These are phyloP conservation scores for Eristalis intricaria DNA, from an alignment of 2,888 invertebrate species.

Conservation along the genomic window DNA sequence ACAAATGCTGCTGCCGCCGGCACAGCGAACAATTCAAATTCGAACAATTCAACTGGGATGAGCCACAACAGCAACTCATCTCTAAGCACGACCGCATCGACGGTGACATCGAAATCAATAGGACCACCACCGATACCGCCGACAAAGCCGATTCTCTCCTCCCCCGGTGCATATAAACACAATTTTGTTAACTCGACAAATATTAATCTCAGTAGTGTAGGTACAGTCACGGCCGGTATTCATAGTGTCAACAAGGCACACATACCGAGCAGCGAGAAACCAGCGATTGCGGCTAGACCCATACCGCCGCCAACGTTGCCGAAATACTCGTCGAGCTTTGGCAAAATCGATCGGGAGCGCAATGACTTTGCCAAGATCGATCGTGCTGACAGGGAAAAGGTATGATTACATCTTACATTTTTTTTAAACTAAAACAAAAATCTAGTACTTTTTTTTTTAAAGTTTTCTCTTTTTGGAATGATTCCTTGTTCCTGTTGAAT, in stretches of 20 bases:
- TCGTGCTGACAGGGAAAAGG: constrained; percentile 76
- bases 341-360: constrained; percentile 82
- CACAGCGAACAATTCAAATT: constrained; percentile 54
- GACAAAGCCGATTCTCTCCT: constrained; percentile 75
- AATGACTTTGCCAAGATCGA: constrained; percentile 83
- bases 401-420: constrained; percentile 57
- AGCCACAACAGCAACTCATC: not conserved
- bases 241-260: constrained; percentile 76
- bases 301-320: constrained; percentile 90
- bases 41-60: constrained; percentile 28
- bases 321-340: constrained; percentile 90
- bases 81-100: constrained; percentile 52
- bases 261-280: constrained; percentile 74
- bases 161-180: constrained; percentile 76
- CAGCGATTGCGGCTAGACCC: constrained; percentile 84
- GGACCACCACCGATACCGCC: constrained; percentile 75
- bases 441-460: constrained; percentile 2
- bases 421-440: not conserved
- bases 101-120: constrained; percentile 73
- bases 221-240: constrained; percentile 74
- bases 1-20: not conserved
- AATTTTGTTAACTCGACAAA: constrained; percentile 75
- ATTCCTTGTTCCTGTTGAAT: not conserved
- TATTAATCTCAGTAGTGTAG: constrained; percentile 74
- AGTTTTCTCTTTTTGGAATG: constrained; percentile 13